Percentiles rank a stretch among this genome's conserved stretches.
phyloP scores from a whole-genome alignment of 2,888 invertebrate genomes.

The Ormyrus pomaceus region DNA sequence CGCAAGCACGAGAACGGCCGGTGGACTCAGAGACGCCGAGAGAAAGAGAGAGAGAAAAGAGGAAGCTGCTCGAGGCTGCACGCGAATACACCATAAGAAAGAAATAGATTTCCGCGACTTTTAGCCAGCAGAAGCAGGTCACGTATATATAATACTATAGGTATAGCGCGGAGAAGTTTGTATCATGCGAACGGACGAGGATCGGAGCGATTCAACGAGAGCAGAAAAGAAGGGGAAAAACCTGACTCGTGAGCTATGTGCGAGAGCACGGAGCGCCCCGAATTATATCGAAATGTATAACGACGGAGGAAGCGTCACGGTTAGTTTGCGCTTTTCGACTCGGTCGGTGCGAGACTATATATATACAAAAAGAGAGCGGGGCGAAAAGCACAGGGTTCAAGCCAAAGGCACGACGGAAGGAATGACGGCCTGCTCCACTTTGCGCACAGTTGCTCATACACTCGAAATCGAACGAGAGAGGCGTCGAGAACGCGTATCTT shows the following conservation, averaged over 20 bases:
- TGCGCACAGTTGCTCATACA: background rate
- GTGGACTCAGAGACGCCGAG: slow-evolving; percentile 7
- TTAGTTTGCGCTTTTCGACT: slow-evolving; percentile 15
- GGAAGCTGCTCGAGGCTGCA: slow-evolving; percentile 6
- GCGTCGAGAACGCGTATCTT: background rate
- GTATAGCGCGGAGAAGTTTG: slow-evolving; percentile 13
- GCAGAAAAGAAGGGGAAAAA: slow-evolving; percentile 30
- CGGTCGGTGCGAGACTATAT: slow-evolving; percentile 2
- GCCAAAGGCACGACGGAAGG: background rate
- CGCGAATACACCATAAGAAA: slow-evolving; percentile 6
- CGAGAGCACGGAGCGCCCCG: slow-evolving; percentile 4
- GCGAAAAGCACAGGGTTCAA: too few species aligned
- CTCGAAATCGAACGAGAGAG: too few species aligned
- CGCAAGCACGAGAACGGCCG: slow-evolving; percentile 31
- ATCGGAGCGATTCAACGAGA: slow-evolving; percentile 18
- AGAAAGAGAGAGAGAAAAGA: background rate
- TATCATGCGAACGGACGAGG: background rate
- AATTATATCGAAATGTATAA: slow-evolving; percentile 1
- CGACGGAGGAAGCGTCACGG: background rate
- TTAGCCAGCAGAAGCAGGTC: background rate
- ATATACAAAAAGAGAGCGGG: too few species aligned
- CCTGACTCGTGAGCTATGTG: background rate
- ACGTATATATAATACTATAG: slow-evolving; percentile 34
- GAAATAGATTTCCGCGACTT: background rate
- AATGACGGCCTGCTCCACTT: slow-evolving; percentile 6